Evolutionary conservation across 1,140 invertebrate species (phyloP).

Genomic region (Lysiphlebus fabarum): DNA sequence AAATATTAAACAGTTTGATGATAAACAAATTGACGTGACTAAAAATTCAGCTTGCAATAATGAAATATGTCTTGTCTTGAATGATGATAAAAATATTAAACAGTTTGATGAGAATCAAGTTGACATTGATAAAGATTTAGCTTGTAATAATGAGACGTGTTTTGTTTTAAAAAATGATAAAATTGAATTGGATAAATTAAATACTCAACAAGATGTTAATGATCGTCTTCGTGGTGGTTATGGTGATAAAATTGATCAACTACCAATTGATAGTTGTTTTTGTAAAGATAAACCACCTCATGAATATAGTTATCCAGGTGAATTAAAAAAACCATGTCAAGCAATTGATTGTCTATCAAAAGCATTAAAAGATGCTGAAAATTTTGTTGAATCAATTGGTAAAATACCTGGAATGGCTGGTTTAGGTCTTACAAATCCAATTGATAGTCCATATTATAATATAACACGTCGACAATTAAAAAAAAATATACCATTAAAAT

Average conservation of each 20-base stretch:
- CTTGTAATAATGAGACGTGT: too few relatives aligned
- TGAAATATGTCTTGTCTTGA: too few relatives aligned
- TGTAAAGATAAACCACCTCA: background rate
- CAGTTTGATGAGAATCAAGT: background rate
- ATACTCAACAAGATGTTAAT: too few relatives aligned
- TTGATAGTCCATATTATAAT: constrained; percentile 45
- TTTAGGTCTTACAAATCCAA: constrained; percentile 43
- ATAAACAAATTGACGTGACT: background rate
- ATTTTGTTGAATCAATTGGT: constrained; percentile 43
- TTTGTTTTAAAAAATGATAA: too few relatives aligned
- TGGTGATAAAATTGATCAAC: too few relatives aligned
- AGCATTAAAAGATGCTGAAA: constrained; percentile 40
- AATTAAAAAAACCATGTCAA: constrained; percentile 33
- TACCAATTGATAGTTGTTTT: background rate
- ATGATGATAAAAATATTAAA: constrained; percentile 19
- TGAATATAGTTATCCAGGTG: too few relatives aligned
- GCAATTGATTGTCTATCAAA: constrained; percentile 41
- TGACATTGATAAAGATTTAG: background rate
- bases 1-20: background rate
- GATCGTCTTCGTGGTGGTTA: too few relatives aligned
- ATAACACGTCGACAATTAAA: constrained; percentile 18
- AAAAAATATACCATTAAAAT: background rate
- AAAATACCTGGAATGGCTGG: constrained; percentile 43
- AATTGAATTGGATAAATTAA: too few relatives aligned
- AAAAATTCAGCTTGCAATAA: constrained; percentile 10